phyloP scores from a whole-genome alignment of 2,797 vertebrate genomes.

The Enteromius fasciolatus region DNA sequence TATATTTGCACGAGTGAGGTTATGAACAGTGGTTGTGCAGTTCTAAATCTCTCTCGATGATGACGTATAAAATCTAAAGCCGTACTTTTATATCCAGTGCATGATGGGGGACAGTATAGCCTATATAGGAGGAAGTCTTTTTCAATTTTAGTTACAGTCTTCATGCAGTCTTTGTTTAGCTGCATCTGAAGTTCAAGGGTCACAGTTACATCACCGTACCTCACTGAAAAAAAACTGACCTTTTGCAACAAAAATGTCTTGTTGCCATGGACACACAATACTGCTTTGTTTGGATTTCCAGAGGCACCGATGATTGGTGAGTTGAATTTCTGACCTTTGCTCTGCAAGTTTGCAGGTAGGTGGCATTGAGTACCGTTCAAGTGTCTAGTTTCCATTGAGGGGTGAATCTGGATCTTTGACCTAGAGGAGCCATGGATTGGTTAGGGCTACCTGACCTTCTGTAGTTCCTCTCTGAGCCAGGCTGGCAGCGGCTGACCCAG shows the following conservation, averaged over 20 bases:
- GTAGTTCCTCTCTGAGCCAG: slow-evolving; percentile 95
- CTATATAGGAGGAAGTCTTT: slow-evolving; percentile 16
- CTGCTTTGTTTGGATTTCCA: slow-evolving; percentile 21
- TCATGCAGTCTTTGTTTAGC: slow-evolving; percentile 22
- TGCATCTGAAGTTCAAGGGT: slow-evolving; percentile 31
- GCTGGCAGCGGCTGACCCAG: slow-evolving; percentile 93
- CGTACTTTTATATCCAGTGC: slow-evolving; percentile 16
- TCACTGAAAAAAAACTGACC: slow-evolving; percentile 4
- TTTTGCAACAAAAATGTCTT: slow-evolving; percentile 19
- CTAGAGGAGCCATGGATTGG: slow-evolving; percentile 44
- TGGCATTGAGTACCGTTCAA: slow-evolving; percentile 33
- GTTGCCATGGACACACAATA: slow-evolving; percentile 32
- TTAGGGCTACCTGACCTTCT: slow-evolving; percentile 88
- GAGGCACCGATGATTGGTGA: slow-evolving; percentile 12
- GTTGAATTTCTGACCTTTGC: slow-evolving; percentile 25
- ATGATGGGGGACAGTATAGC: not conserved
- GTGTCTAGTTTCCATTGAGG: slow-evolving; percentile 58
- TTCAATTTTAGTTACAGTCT: slow-evolving; percentile 4
- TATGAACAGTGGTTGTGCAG: slow-evolving; percentile 28
- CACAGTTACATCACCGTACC: slow-evolving; percentile 29
- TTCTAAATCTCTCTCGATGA: slow-evolving; percentile 18
- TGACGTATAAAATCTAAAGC: slow-evolving; percentile 31
- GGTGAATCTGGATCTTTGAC: slow-evolving; percentile 64
- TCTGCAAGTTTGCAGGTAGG: slow-evolving; percentile 9
- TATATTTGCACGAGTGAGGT: slow-evolving; percentile 33